phyloP scores from a whole-genome alignment of 2,797 vertebrate genomes.

The Anas georgica region DNA sequence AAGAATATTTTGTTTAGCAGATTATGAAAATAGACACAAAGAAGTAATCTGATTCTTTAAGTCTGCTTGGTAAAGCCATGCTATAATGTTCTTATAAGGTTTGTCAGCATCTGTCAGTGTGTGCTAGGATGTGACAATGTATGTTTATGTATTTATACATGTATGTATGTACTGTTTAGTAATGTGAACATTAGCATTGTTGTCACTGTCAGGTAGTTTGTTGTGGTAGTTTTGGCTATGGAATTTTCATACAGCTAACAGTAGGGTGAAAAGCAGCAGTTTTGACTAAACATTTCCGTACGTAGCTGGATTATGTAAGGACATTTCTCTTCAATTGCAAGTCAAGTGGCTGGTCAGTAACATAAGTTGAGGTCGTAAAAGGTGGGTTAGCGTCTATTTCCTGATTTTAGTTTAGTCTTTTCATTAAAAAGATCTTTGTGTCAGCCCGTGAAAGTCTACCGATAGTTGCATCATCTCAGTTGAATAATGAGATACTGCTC shows the following conservation, averaged over 20 bases:
- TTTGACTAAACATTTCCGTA: background rate
- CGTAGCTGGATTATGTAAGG: background rate
- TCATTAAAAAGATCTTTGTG: slow-evolving; percentile 15
- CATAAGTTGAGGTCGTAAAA: slow-evolving; percentile 16
- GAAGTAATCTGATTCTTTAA: background rate
- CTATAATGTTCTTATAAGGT: background rate
- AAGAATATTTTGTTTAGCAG: background rate
- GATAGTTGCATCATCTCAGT: background rate
- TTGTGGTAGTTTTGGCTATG: background rate
- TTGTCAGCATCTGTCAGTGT: background rate
- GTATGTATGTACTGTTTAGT: background rate
- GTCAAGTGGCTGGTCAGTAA: background rate
- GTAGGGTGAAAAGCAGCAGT: background rate
- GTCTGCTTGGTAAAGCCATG: background rate
- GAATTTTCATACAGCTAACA: background rate
- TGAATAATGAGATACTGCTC: slow-evolving; percentile 58
- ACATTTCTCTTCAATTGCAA: background rate
- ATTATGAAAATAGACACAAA: background rate
- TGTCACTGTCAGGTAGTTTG: background rate
- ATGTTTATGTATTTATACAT: background rate
- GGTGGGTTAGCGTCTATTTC: slow-evolving; percentile 31
- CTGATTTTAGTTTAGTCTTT: slow-evolving; percentile 45
- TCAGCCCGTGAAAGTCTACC: slow-evolving; percentile 25
- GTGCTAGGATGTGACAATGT: background rate
- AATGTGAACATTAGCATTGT: background rate